phyloP scores from a whole-genome alignment of 2,888 invertebrate genomes.

The Macrophya alboannulata region DNA sequence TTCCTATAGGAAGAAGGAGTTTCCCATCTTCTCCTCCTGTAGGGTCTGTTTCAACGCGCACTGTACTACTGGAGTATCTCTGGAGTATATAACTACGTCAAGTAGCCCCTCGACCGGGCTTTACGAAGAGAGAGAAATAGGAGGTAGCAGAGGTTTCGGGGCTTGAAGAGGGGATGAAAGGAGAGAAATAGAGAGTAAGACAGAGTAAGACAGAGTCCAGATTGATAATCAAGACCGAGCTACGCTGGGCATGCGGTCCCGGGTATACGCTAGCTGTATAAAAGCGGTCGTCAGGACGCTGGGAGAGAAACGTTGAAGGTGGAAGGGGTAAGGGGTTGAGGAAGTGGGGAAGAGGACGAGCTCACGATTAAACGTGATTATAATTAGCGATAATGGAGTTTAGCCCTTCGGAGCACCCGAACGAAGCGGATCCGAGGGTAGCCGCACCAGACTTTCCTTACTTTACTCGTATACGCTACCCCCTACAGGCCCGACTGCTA shows the following conservation, averaged over 20 bases:
- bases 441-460: conserved; percentile 49
- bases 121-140: conserved; percentile 22
- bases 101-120: conserved; percentile 49
- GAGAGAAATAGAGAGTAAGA: not conserved
- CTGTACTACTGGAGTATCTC: conserved; percentile 45
- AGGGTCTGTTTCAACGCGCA: conserved; percentile 27
- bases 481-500: conserved; percentile 16
- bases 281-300: conserved; percentile 55
- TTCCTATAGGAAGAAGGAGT: no score
- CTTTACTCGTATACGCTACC: conserved; percentile 17
- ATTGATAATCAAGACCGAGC: conserved; percentile 70
- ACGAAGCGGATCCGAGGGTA: conserved; percentile 36
- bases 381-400: conserved; percentile 78
- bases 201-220: conserved; percentile 65
- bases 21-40: not conserved
- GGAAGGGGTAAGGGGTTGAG: conserved; percentile 55
- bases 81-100: conserved; percentile 51
- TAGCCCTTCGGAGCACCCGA: conserved; percentile 62
- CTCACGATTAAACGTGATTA: conserved; percentile 78
- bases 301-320: conserved; percentile 60
- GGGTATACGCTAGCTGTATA: conserved; percentile 44
- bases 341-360: conserved; percentile 63
- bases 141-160: not conserved
- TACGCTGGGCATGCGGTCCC: conserved; percentile 41
- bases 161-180: not conserved